Base-by-base conservation (phyloP, 2,888 invertebrate species). In the Drosophila eohydei region DNA sequence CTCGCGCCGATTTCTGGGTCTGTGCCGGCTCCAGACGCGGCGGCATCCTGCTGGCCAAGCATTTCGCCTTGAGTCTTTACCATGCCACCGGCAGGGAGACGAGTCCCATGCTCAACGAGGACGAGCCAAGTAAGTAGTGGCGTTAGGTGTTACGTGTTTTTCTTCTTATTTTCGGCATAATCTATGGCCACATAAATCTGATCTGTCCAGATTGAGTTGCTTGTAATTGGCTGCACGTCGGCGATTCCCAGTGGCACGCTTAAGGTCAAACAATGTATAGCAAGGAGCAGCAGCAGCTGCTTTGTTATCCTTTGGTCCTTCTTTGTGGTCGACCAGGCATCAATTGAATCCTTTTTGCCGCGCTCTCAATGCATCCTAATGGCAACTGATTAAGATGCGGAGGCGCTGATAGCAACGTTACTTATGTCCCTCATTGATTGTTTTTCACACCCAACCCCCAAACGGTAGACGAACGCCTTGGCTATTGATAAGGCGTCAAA, bases 1-100 rank as follows among this genome's bases (percentile, higher is more conserved):
- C 94, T 41, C 93, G 95, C 66, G 94, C 95, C 0, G 94, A 96
- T 63, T 95, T 95, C 92, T 94, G 94, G 92, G 92, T 93, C 51
- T 93, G 94, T 67, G 93, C 94, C 0, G 94, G 93, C 11, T 92
- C 93, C 2, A 91, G 93, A 43, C 85, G 93, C 30, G 93, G 93
- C 26, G 95, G 95, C 28, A 93, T 93, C 62, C 62, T 95, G 55
- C 92, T 95, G 54, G 94, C 95, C 2, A 94, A 94, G 78, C 95
- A 95, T 83, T 94, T 95, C 63, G 95, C 95, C 0, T 94, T 94
- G 83, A 93, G 94, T 26, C 91, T 94, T 50, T 94, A 95, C 75
- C 94, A 94, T 74, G 94, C 94, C 9, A 95, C 95, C 3, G 95
- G 95, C 66, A 91, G 94, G 50, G 93, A 94, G 51, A 93, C 94